Evolutionary conservation across 2,797 vertebrate species (phyloP).

Genomic region (Pseudopleuronectes americanus): DNA sequence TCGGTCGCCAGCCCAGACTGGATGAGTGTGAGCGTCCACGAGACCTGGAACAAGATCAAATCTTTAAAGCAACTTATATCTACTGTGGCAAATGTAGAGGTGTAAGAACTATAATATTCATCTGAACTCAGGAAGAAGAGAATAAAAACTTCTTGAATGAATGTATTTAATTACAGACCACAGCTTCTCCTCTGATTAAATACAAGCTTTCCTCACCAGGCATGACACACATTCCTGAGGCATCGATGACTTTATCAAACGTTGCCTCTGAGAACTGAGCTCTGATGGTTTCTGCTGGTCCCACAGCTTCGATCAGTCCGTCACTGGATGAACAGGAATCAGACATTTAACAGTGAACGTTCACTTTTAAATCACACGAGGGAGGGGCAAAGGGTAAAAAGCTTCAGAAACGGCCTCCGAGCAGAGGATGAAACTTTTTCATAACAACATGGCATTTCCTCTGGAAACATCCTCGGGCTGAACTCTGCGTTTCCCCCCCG

Average conservation of each 20-base stretch:
- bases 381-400: neutral
- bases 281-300: slow-evolving; percentile 83
- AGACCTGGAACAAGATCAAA: slow-evolving; percentile 84
- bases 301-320: slow-evolving; percentile 90
- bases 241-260: slow-evolving; percentile 92
- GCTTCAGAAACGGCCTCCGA: no score
- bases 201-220: slow-evolving; percentile 83
- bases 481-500: no score
- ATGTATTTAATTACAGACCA: no score
- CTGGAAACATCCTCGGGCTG: no score
- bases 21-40: slow-evolving; percentile 96
- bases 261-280: slow-evolving; percentile 80
- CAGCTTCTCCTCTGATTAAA: neutral
- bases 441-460: no score
- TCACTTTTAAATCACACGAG: neutral
- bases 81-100: no score
- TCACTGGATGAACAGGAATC: slow-evolving; percentile 78
- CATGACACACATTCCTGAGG: slow-evolving; percentile 91
- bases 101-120: no score
- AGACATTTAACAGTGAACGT: neutral
- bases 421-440: no score
- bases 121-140: no score
- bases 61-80: no score
- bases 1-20: slow-evolving; percentile 96
- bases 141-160: no score